A percentile compares a stretch with the other conserved stretches of the same genome.
These are phyloP conservation scores for Brachionus calyciflorus DNA, from an alignment of 1,140 invertebrate genomes.

Conservation along the genomic window DNA sequence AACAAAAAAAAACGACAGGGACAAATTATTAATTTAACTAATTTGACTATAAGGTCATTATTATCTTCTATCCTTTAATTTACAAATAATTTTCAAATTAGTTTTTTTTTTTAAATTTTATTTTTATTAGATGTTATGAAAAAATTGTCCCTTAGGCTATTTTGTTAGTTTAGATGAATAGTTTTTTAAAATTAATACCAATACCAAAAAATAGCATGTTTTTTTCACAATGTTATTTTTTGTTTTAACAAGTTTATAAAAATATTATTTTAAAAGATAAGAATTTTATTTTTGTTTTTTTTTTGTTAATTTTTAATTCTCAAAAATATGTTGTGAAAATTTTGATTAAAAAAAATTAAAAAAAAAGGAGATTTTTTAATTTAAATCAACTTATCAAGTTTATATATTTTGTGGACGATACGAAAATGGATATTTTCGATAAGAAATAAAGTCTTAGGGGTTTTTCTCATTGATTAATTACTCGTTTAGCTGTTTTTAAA, in stretches of 20 bases:
- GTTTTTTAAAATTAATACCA: slow-evolving; percentile 6
- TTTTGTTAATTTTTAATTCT: no score
- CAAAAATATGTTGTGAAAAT: slow-evolving; percentile 30
- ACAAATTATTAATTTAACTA: slow-evolving; percentile 28
- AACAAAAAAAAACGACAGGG: not conserved
- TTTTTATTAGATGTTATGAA: slow-evolving; percentile 2
- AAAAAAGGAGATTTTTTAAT: no score
- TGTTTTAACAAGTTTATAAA: slow-evolving; percentile 40
- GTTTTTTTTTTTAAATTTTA: slow-evolving; percentile 22
- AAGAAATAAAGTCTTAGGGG: no score
- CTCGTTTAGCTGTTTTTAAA: no score
- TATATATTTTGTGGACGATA: no score
- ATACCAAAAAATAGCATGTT: no score
- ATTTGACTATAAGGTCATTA: slow-evolving; percentile 20
- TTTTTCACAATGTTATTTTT: slow-evolving; percentile 8
- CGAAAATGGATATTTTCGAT: not conserved
- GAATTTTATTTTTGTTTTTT: no score
- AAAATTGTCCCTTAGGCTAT: not conserved
- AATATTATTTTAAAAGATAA: slow-evolving; percentile 36
- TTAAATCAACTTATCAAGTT: no score
- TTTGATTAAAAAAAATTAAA: not conserved
- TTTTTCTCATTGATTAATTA: slow-evolving; percentile 20
- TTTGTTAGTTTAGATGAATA: slow-evolving; percentile 25
- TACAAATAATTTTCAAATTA: slow-evolving; percentile 19
- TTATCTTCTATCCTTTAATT: slow-evolving; percentile 15